Percentiles rank a stretch among this genome's conserved stretches.
These are phyloP conservation scores for Macrosteles quadrilineatus DNA, from an alignment of 1,140 invertebrate species.

Conservation along the genomic window DNA sequence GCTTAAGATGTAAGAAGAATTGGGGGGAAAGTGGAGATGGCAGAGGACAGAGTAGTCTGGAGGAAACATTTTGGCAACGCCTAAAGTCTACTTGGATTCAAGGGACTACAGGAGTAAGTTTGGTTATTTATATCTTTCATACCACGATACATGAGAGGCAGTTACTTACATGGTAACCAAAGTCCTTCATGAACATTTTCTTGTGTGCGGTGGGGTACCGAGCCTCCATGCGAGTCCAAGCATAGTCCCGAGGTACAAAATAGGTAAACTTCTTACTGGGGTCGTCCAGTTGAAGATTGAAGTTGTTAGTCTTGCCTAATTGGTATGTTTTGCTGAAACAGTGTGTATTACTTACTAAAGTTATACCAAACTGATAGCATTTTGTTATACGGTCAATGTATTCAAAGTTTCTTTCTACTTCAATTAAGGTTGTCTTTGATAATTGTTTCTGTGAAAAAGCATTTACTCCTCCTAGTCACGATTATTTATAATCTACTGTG, in stretches of 20 bases:
- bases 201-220: constrained; percentile 75
- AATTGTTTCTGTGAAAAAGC: too few species aligned
- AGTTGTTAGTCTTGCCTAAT: constrained; percentile 68
- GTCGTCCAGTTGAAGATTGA: constrained; percentile 77
- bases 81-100: too few species aligned
- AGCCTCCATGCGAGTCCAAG: constrained; percentile 74
- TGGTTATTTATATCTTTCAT: too few species aligned
- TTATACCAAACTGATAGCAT: not conserved
- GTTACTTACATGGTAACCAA: constrained; percentile 77
- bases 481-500: too few species aligned
- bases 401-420: not conserved
- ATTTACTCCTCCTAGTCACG: too few species aligned
- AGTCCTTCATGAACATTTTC: constrained; percentile 80
- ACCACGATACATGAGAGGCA: too few species aligned
- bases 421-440: not conserved
- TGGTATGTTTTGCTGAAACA: constrained; percentile 70
- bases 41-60: too few species aligned
- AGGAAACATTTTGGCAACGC: too few species aligned
- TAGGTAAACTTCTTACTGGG: constrained; percentile 82
- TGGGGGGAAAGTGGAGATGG: too few species aligned
- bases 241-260: constrained; percentile 86
- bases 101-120: too few species aligned
- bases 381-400: not conserved
- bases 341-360: constrained; percentile 3
- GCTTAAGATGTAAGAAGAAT: too few species aligned